These are phyloP conservation scores for Pantherophis guttatus DNA, from an alignment of 2,113 vertebrate species.

Conservation along the genomic window DNA sequence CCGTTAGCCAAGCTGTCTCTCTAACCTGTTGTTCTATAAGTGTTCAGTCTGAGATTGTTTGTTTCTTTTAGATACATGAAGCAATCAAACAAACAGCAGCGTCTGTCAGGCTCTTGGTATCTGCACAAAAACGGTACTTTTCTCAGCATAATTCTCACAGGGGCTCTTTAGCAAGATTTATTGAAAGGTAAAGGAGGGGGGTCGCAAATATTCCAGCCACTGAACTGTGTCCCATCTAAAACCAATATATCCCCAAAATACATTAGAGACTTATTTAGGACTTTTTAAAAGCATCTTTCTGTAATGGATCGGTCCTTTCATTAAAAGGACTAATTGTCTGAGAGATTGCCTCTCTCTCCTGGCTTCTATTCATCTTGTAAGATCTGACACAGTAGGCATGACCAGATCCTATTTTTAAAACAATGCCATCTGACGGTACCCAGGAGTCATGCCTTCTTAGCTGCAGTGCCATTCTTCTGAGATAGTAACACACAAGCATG, in stretches of 20 bases:
- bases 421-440: background rate
- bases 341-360: background rate
- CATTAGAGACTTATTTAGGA: background rate
- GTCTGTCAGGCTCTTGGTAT: background rate
- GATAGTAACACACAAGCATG: background rate
- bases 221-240: background rate
- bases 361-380: background rate
- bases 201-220: background rate
- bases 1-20: background rate
- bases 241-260: background rate
- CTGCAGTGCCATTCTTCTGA: background rate
- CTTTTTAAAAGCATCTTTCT: background rate
- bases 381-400: background rate
- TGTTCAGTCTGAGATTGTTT: background rate
- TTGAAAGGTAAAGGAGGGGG: background rate
- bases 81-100: background rate
- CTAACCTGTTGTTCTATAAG: background rate
- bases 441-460: background rate
- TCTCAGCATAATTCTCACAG: background rate
- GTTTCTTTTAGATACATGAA: background rate
- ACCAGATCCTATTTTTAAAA: background rate
- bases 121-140: background rate
- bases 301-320: background rate
- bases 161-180: background rate
- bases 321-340: background rate